Base-by-base conservation (phyloP, 2,113 vertebrate species). In the Melanocharis versteri region DNA sequence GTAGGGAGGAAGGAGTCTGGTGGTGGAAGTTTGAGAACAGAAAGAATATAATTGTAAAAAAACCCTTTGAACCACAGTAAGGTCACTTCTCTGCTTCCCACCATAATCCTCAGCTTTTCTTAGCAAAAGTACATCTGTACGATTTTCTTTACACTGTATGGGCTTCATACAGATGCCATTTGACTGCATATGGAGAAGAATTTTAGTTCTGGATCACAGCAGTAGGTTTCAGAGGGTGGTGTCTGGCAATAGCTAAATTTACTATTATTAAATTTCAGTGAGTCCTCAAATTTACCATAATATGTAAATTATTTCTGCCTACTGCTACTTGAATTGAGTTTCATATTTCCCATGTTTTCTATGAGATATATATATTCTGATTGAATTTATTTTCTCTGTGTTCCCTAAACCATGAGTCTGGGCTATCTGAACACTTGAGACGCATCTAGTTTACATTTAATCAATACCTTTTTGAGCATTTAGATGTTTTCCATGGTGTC, bases 401-500 rank as follows among this genome's bases (percentile, higher is more conserved):
- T 75, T 89, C 17, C 35, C 37, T 68, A 50, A 85, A 84, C 73
- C 27, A 31, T n/a, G 2, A 64, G 2, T 64, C 54, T 86, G 30
- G 13, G 9, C 47, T 80, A 8, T 57, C 18, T 4, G 6, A 80
- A 66, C 35, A 66, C 33, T 77, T 73, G n/a, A 83, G 30, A 68
- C 42, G 6, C 47, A 39, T 69, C 37, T 79, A 78, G 23, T 73
- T 88, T 93, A 42, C 72, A 66, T 93, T 92, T 62, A 90, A 81
- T 77, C 86, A 80, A 62, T 93, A 90, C 42, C 9, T 33, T 70
- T 87, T 78, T 77, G 39, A 60, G 16, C n/a, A 66, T 77, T 50
- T 92, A 73, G 86, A 48, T 94, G 31, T 70, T 94, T 94, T 76
- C 37, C 44, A 42, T 75, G 44, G 56, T 84, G 65, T 66, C 15